Evolutionary conservation across 1,140 invertebrate species (phyloP).

Genomic region (Phymastichus coffea): DNA sequence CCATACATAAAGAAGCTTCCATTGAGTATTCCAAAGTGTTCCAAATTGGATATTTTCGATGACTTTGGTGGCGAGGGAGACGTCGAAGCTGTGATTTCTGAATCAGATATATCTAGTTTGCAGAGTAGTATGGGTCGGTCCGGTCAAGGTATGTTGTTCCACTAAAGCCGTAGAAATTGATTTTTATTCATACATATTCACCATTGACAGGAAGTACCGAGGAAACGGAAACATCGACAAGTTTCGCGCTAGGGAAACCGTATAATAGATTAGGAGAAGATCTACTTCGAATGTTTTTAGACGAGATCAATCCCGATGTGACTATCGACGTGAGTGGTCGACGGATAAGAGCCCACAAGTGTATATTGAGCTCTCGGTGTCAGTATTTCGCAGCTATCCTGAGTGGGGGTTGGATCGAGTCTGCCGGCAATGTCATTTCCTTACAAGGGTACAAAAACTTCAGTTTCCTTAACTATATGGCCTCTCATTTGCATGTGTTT

Average conservation of each 20-base stretch:
- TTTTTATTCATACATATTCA: not conserved
- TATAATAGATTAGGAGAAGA: slow-evolving; percentile 78
- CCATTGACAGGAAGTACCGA: slow-evolving; percentile 54
- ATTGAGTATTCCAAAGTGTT: not conserved
- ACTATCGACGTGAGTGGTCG: slow-evolving; percentile 76
- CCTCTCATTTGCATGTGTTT: not conserved
- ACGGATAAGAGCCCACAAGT: slow-evolving; percentile 83
- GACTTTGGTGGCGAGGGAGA: slow-evolving; percentile 40
- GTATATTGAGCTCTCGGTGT: slow-evolving; percentile 83
- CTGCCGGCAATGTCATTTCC: slow-evolving; percentile 76
- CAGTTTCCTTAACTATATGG: slow-evolving; percentile 10
- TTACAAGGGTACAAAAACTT: slow-evolving; percentile 69
- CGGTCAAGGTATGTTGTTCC: slow-evolving; percentile 53
- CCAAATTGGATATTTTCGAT: slow-evolving; percentile 20
- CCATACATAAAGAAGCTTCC: slow-evolving; percentile 42
- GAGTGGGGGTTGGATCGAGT: slow-evolving; percentile 80
- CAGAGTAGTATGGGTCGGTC: slow-evolving; percentile 60
- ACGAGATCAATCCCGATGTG: slow-evolving; percentile 85
- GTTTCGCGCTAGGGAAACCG: slow-evolving; percentile 51
- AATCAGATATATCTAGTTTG: slow-evolving; percentile 59
- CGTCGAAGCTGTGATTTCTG: slow-evolving; percentile 48
- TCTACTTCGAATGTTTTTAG: slow-evolving; percentile 83
- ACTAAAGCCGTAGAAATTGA: not conserved
- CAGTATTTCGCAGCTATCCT: slow-evolving; percentile 89
- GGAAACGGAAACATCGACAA: slow-evolving; percentile 55